These are phyloP conservation scores for Leucoptera coffeella DNA, from an alignment of 2,888 invertebrate species.

Conservation along the genomic window DNA sequence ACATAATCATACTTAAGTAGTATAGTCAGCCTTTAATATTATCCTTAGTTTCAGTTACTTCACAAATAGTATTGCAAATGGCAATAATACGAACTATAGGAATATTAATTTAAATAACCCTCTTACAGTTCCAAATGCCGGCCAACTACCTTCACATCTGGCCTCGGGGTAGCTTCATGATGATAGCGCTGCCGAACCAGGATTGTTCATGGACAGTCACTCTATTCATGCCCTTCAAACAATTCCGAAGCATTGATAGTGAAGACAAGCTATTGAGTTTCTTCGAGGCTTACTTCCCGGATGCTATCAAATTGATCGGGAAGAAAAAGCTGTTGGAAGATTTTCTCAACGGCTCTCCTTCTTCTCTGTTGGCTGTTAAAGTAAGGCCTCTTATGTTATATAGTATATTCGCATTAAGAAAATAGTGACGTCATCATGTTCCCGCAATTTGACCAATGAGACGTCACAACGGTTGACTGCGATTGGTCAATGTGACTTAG, in stretches of 20 bases:
- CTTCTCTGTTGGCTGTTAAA: conserved; percentile 83
- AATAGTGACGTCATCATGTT: too few species aligned
- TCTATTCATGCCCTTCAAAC: conserved; percentile 87
- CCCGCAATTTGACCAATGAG: too few species aligned
- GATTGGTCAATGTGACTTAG: too few species aligned
- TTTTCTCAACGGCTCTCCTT: conserved; percentile 69
- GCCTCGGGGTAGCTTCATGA: conserved; percentile 94
- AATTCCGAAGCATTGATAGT: conserved; percentile 62
- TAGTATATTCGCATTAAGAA: too few species aligned
- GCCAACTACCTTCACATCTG: conserved; percentile 91
- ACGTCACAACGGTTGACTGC: too few species aligned
- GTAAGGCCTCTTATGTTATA: too few species aligned
- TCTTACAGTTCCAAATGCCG: conserved; percentile 72
- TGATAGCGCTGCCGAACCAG: conserved; percentile 95
- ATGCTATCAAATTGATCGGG: conserved; percentile 78
- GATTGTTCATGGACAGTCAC: conserved; percentile 93
- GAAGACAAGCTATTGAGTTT: conserved; percentile 64
- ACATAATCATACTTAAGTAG: too few species aligned
- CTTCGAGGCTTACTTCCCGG: conserved; percentile 76
- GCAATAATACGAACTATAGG: too few species aligned
- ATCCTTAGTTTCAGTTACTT: too few species aligned
- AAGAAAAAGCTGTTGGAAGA: conserved; percentile 65
- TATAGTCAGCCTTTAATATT: too few species aligned
- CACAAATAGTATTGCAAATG: too few species aligned
- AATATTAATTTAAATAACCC: background rate